These are phyloP conservation scores for Lytechinus variegatus DNA, from an alignment of 35 echinoderm and acorn worm species.

Conservation along the genomic window DNA sequence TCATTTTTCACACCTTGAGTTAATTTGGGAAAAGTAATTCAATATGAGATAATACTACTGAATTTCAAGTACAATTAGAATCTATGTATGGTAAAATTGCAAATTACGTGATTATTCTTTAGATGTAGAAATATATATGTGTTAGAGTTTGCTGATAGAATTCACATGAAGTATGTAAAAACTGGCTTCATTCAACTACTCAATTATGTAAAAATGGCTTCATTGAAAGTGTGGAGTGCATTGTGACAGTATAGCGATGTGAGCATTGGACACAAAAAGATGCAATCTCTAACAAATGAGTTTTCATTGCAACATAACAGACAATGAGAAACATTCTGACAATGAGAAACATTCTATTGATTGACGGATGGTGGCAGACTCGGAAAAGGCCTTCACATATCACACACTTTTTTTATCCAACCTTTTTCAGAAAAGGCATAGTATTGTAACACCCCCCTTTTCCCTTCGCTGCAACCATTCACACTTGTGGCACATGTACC, in stretches of 20 bases:
- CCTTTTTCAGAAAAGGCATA: neutral
- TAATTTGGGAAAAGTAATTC: neutral
- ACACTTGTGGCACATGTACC: slow-evolving; percentile 9
- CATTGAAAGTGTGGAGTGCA: neutral
- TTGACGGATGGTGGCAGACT: neutral
- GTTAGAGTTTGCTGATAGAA: neutral
- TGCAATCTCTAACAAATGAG: neutral
- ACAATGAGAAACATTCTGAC: neutral
- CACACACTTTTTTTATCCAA: neutral
- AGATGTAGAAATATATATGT: neutral
- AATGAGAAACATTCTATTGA: neutral
- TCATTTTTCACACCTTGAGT: neutral
- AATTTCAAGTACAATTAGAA: neutral
- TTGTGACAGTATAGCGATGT: neutral
- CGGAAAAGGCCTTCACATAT: neutral
- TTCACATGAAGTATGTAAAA: neutral
- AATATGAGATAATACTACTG: neutral
- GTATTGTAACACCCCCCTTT: slow-evolving; percentile 8
- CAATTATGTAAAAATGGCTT: neutral
- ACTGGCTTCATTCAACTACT: too few relatives aligned
- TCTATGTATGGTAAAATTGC: neutral
- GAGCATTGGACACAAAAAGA: neutral
- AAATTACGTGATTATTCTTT: too few relatives aligned
- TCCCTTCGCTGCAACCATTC: neutral
- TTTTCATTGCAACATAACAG: neutral